Base-by-base conservation (phyloP, 2,113 vertebrate genomes). In the Paralichthys olivaceus region DNA sequence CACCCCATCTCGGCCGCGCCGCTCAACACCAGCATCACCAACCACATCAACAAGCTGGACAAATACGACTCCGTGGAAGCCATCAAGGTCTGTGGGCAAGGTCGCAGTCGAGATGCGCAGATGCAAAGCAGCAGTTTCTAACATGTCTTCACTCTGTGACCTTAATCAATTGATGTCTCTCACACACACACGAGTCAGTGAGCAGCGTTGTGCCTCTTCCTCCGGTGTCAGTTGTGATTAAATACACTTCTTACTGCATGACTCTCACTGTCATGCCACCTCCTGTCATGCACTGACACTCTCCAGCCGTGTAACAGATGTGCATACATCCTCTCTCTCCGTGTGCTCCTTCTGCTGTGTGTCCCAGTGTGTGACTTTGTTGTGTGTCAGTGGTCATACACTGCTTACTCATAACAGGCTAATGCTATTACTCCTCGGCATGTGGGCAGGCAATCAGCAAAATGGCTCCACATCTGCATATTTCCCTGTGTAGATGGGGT, bases 41-140 rank as follows among this genome's bases (percentile, higher is more conserved):
- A 99, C 90, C 97, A 99, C 89, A 97, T 99, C 94, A 98, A 99
- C 94, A 99, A 99, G 85, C 95, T 99, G 93, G 98, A 99, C 93
- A 99, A 98, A 76, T 98, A 97, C 0, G 97, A 99, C 90, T 96
- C 98, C 0, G 95, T 99, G 85, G 98, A 99, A 92, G 97, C 97
- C 90, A 98, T 99, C 82, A 99, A 99, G 97, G 98, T 99, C 79
- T 88, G 94, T 91, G 58, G 64, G 60, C 22, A 1, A 47, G 60
- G 67, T 75, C 5, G n/a, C 32, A 3, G 20, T 14, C 5, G 57
- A 60, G 77, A 43, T 53, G 74, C 7, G 20, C 3, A 29, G 72
- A 59, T 26, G 59, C 59, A 62, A 65, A 76, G 58, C 43, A 43
- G 70, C 53, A 28, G 58, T 71, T 79, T 75, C 9, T 55, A 43